These are phyloP conservation scores for Pandion haliaetus DNA, from an alignment of 2,113 vertebrate species.

Conservation along the genomic window DNA sequence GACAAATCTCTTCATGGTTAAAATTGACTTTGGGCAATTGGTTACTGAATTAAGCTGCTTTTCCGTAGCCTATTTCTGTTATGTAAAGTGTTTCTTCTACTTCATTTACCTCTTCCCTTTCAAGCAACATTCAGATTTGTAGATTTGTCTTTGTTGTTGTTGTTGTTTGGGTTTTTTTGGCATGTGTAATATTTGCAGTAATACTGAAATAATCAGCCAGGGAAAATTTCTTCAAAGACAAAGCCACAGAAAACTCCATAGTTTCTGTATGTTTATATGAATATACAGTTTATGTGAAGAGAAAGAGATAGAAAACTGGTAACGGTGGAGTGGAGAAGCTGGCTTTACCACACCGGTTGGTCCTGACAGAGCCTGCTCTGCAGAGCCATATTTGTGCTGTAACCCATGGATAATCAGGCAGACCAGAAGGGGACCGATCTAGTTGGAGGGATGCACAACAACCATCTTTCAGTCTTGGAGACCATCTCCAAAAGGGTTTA, in stretches of 20 bases:
- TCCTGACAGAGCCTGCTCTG: not conserved
- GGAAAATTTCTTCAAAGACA: not conserved
- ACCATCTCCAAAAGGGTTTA: not conserved
- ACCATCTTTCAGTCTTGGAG: not conserved
- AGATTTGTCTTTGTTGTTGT: not conserved
- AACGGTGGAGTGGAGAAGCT: not conserved
- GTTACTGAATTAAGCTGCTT: constrained; percentile 7
- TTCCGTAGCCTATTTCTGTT: not conserved
- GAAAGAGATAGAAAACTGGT: not conserved
- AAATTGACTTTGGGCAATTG: not conserved
- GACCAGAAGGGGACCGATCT: not conserved
- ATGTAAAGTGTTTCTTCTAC: not conserved
- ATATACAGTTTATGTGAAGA: not conserved
- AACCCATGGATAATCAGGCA: not conserved
- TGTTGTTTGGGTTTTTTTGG: no score
- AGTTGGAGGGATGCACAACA: not conserved
- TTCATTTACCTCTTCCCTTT: not conserved
- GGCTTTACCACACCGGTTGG: not conserved
- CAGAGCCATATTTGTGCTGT: not conserved
- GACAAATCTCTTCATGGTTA: not conserved
- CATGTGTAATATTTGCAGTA: not conserved
- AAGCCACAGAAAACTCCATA: not conserved
- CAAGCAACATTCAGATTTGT: not conserved
- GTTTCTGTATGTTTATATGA: not conserved
- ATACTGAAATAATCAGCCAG: not conserved